A percentile compares a stretch with the other conserved stretches of the same genome.
These are phyloP conservation scores for Orthonyx spaldingii DNA, from an alignment of 2,113 vertebrate species.

Conservation along the genomic window DNA sequence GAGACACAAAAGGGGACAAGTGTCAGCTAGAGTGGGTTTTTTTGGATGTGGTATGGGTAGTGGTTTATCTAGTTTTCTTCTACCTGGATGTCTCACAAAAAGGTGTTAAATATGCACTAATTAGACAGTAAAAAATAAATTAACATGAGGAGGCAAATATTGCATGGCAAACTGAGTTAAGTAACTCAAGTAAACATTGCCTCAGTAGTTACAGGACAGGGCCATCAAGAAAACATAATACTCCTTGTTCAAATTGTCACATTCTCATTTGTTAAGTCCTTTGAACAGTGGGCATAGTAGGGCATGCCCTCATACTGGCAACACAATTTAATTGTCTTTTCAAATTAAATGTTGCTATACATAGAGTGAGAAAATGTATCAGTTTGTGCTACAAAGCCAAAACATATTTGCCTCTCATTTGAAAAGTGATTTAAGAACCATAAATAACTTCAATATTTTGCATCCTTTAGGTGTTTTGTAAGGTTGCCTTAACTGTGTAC, in stretches of 20 bases:
- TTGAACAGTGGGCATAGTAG: not conserved
- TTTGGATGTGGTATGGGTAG: not conserved
- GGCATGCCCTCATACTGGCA: not conserved
- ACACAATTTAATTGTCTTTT: not conserved
- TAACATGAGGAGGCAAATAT: not conserved
- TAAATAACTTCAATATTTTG: not conserved
- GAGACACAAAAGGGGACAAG: not conserved
- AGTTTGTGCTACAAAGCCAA: not conserved
- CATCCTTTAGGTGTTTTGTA: not conserved
- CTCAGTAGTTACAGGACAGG: not conserved
- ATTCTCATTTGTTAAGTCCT: not conserved
- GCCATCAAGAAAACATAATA: not conserved
- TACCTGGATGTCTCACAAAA: not conserved
- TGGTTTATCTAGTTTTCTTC: not conserved
- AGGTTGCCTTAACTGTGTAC: not conserved
- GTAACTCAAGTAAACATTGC: not conserved
- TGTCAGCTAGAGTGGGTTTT: not conserved
- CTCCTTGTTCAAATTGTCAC: not conserved
- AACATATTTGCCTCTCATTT: not conserved
- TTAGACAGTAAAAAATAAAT: constrained; percentile 6
- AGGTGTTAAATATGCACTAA: not conserved
- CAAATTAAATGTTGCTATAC: not conserved
- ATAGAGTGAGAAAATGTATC: not conserved
- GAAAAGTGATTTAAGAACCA: not conserved
- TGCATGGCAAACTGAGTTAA: not conserved